These are phyloP conservation scores for Zaprionus capensis DNA, from an alignment of 1,140 invertebrate genomes.

Conservation along the genomic window DNA sequence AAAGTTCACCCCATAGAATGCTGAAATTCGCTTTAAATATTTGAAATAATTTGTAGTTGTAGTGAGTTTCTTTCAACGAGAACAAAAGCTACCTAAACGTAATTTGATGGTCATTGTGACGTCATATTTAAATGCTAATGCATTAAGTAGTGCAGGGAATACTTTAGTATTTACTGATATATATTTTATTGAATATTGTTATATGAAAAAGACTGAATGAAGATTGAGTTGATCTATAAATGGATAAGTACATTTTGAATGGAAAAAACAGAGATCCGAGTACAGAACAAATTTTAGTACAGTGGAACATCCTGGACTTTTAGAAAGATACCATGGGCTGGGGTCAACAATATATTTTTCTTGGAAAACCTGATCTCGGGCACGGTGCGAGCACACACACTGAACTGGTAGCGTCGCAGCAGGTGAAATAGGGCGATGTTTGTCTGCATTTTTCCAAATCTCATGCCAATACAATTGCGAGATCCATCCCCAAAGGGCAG, in stretches of 20 bases:
- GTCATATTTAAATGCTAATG: neutral
- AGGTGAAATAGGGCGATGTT: conserved; percentile 83
- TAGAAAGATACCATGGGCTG: conserved; percentile 83
- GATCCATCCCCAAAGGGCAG: conserved; percentile 87
- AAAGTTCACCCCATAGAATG: neutral
- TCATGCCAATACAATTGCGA: conserved; percentile 85
- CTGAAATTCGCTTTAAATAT: neutral
- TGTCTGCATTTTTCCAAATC: conserved; percentile 85
- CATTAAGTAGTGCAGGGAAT: neutral
- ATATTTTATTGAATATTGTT: neutral
- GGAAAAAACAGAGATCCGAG: neutral
- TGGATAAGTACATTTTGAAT: conserved; percentile 13
- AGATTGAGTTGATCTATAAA: neutral
- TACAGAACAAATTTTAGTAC: neutral
- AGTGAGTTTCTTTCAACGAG: too few species aligned
- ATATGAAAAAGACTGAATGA: neutral
- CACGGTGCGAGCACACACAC: conserved; percentile 74
- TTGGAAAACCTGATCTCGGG: conserved; percentile 84
- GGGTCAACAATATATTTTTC: conserved; percentile 82
- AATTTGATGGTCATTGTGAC: neutral
- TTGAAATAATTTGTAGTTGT: conserved; percentile 1
- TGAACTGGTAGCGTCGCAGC: conserved; percentile 79
- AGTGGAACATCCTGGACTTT: conserved; percentile 50
- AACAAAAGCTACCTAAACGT: too few species aligned
- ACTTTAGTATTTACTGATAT: neutral